Base-by-base conservation (phyloP, 2,113 vertebrate species). In the Lepus americanus region DNA sequence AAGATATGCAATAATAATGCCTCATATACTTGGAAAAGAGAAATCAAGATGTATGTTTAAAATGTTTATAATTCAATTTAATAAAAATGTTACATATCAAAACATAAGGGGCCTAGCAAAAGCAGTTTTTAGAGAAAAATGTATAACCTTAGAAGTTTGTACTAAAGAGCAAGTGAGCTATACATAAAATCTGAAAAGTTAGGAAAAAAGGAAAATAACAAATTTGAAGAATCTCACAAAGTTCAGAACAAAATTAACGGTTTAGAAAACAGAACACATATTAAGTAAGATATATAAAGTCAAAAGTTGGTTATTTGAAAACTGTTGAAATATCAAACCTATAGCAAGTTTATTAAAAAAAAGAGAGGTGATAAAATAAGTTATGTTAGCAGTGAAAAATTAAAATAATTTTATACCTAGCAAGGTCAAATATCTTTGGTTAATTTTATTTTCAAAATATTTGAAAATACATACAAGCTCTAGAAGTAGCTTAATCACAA, bases 371-470 rank as follows among this genome's bases (percentile, higher is more conserved):
- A 31, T 23, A 25, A 55, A 91, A 86, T 81, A 51, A 51, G 67
- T 36, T 87, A 80, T 53, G 49, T 36, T 76, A 76, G 9, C 59
- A 61, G 20, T 51, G 23, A 36, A 92, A 67, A 87, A 69, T 19
- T 4, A 87, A 82, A 78, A 78, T 63, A 23, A 63, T 16, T 81
- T 92, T 6, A 51, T 84, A 78, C 63, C 31, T 19, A 69, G 12
- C 17, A 76, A 81, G 73, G 33, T 25, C 13, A 59, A 59, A 59
- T 59, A 59, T 59, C 39, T 53, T 87, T 77, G 27, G 53, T 53
- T 89, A 70, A 72, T 89, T 70, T 95, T 89, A 55, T 78, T 61
- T 29, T 29, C 78, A 81, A 44, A 81, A 44, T 63, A 77, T 44
- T 33, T 55, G 39, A 78, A 83, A 70, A 63, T 51, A 66, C 29